Conservation (phyloP, 1,140 invertebrate species). For the Drosophila yakuba region DNA sequence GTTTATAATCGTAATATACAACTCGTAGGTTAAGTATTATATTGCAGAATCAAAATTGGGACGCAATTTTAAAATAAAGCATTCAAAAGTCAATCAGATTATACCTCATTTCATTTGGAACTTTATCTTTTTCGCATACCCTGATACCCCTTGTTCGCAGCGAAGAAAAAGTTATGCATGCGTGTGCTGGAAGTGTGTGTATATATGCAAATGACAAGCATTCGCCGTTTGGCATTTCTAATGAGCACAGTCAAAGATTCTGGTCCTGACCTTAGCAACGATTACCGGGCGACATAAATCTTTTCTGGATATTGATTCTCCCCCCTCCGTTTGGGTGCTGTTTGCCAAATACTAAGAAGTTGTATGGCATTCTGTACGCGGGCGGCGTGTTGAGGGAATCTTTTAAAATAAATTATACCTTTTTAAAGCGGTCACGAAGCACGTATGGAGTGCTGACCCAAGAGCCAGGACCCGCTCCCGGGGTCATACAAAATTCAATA, state of each 20-base stretch:
- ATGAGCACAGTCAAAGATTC: conserved; percentile 64
- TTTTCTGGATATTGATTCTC: conserved; percentile 73
- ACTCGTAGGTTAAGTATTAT: too few species aligned
- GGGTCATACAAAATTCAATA: conserved; percentile 78
- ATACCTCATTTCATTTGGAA: too few species aligned
- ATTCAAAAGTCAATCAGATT: too few species aligned
- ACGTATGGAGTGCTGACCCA: conserved; percentile 41
- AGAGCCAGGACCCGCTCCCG: conserved; percentile 23
- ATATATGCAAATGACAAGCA: conserved; percentile 78
- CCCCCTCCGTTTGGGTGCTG: conserved; percentile 5
- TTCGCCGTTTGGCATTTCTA: conserved; percentile 78
- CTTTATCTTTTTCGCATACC: too few species aligned
- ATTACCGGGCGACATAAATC: conserved; percentile 77
- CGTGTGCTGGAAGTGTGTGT: conserved; percentile 12
- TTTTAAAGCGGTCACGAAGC: conserved; percentile 69
- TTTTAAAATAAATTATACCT: conserved; percentile 83
- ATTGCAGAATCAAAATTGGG: too few species aligned
- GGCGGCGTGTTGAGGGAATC: conserved; percentile 59
- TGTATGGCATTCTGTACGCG: conserved; percentile 2
- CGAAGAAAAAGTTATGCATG: conserved; percentile 15
- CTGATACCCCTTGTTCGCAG: conserved; percentile 1
- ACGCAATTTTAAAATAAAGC: too few species aligned
- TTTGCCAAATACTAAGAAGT: conserved; percentile 19
- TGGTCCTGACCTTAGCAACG: conserved; percentile 71
- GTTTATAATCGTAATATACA: background rate